Evolutionary conservation across 2,797 vertebrate species (phyloP), one percentile per base, ranked within the genome.

Genomic region (Synaphobranchus kaupii): DNA sequence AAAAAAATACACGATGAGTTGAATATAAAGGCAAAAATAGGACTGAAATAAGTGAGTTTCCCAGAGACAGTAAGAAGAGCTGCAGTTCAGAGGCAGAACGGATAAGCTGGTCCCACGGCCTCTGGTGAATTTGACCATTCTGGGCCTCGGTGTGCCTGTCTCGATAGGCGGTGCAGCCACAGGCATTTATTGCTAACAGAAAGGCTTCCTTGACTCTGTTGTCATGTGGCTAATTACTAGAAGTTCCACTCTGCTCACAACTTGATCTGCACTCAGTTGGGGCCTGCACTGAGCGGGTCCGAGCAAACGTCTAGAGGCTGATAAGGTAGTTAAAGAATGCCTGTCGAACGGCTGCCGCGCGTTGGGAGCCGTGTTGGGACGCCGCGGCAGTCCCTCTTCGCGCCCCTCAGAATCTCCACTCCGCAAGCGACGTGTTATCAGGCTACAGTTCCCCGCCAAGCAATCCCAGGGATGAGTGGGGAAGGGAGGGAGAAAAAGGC

Each of bases 211-310:
- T 58, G 76, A 56, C 71, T 25, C 22, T 39, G 28, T 84, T 56
- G 39, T 87, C 56, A 63, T 52, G 50, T 50, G 76, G 25, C 60
- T 84, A 84, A 85, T 84, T 50, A 85, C 34, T 84, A 56, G 39
- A 28, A 17, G 52, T 60, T 39, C 83, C 44, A 56, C 83, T 87
- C 83, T 78, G 66, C 34, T 28, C 56, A n/a, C 84, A 73, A 73
- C 48, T 73, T 6, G 44, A 48, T 85, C 68, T 10, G 84, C 48
- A 28, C 44, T 52, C 63, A 44, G 12, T 54, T 25, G 66, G 84
- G 78, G 47, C 48, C 71, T 47, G 60, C 20, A 50, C 7, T 28
- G 12, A 28, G 58, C 66, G 5, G 25, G 39, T 31, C 84, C 17
- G 15, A 73, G 84, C 48, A 60, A 50, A 71, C 28, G 58, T 60